These are phyloP conservation scores for Melipona beecheii DNA, from an alignment of 2,888 invertebrate species.

Conservation along the genomic window DNA sequence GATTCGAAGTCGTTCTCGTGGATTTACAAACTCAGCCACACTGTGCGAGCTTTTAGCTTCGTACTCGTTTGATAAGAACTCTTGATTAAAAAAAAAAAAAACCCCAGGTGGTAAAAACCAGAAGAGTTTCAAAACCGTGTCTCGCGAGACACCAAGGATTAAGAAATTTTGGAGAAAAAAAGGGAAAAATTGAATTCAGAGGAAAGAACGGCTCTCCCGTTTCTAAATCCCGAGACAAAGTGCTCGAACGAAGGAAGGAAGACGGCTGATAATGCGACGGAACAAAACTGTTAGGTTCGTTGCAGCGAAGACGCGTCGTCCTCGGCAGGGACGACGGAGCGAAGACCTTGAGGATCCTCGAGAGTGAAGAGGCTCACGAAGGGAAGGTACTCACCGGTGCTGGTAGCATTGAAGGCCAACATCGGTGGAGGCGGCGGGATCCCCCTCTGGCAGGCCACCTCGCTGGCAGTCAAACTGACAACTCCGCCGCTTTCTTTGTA, in stretches of 20 bases:
- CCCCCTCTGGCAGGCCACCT: conserved; percentile 82
- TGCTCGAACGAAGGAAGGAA: conserved; percentile 29
- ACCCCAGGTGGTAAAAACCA: not conserved
- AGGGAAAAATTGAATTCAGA: not conserved
- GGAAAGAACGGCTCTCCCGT: not conserved
- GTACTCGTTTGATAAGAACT: too few species aligned
- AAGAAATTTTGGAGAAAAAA: not conserved
- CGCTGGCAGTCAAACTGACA: conserved; percentile 82
- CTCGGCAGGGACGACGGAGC: conserved; percentile 9
- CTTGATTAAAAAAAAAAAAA: too few species aligned
- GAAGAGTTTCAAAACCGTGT: not conserved
- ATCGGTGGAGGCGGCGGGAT: conserved; percentile 82
- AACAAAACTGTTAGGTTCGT: conserved; percentile 42
- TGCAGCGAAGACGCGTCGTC: conserved; percentile 19
- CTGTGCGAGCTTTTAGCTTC: too few species aligned
- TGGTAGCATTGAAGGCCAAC: conserved; percentile 89
- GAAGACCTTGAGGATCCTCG: conserved; percentile 37
- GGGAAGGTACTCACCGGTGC: conserved; percentile 86
- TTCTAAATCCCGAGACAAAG: conserved; percentile 37
- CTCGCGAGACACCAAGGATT: not conserved
- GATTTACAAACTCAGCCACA: too few species aligned
- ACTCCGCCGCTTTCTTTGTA: conserved; percentile 87
- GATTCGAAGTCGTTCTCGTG: too few species aligned
- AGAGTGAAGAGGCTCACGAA: conserved; percentile 30
- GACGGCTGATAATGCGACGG: conserved; percentile 4